Base-by-base conservation (phyloP, 2,888 invertebrate species). In the Drosophila helvetica region DNA sequence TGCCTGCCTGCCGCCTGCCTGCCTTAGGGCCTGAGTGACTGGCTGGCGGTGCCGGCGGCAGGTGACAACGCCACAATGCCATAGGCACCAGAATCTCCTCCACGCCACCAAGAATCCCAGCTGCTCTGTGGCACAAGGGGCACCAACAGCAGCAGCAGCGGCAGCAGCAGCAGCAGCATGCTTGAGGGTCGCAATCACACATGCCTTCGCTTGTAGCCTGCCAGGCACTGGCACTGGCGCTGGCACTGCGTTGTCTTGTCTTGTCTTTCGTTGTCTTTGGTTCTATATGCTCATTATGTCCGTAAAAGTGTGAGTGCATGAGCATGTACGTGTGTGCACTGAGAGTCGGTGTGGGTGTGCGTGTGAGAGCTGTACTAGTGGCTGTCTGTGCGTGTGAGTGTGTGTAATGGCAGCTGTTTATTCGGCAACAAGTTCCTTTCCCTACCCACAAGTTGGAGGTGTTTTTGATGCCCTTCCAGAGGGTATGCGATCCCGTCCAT, bases 391-490 rank as follows among this genome's bases (percentile, higher is more conserved):
- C 50, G 56, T 57, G 51, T 33, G 57, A 27, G 65, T 58, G 80
- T 74, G 54, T 77, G 75, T 80, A 75, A 76, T 80, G 72, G 71
- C 78, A 79, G 79, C 80, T 84, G 86, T 79, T 87, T 86, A 87
- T 87, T 86, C 80, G 88, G 86, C 86, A 87, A 86, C 86, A 86
- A 86, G 86, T 87, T 81, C 75, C 74, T 75, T 69, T 62, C 47
- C 33, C 30, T 62, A 48, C 22, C 18, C 33, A 17, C 17, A 42
- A 15, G n/a, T 4, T 25, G 19, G 19, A 12, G 15, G n/a, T n/a
- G n/a, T 47, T 17, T 47, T 3, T 30, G 48, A n/a, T 22, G 5
- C 18, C 18, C 18, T 42, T 22, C 22, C 33, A 10, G 19, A n/a
- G 19, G 54, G 54, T 54, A 54, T 33, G 33, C 33, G 22, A 22